Evolutionary conservation across 2,797 vertebrate species (phyloP), one percentile per base, ranked within the genome.

Genomic region (Rhynchonycteris naso): DNA sequence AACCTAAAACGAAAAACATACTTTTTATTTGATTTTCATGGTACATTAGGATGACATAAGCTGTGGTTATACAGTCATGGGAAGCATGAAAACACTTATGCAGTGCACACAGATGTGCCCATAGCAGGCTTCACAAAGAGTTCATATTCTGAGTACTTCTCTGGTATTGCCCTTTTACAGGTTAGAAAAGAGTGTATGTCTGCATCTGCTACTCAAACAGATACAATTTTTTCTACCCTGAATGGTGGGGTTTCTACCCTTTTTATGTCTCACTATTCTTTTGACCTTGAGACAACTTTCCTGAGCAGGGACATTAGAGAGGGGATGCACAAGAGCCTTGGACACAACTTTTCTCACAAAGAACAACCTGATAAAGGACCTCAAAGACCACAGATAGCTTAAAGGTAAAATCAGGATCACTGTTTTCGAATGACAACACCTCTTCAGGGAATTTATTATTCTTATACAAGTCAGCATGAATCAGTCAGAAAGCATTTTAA

Each of bases 401-500:
- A 88, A 90, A 94, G 80, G 88, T 35, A 83, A 93, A 84, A 47
- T 52, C 38, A 90, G 22, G 47, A 43, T 65, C 65, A 79, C 52
- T 16, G 2, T 83, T 85, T 74, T 81, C 85, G 78, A 59, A 75
- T 91, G n/a, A 43, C 43, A 90, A 50, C 16, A 59, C 13, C 33
- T 94, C 56, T 90, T 56, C 4, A 0, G 54, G 56, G 78, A 76
- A 69, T 66, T 86, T 74, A 68, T 72, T 94, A 80, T 75, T 65
- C 33, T 83, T 90, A 65, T 15, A 35, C 16, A 88, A 95, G 79
- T 96, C 82, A 96, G 30, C 1, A 65, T 71, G 78, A 86, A 92
- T 96, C 82, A 93, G 56, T 95, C 82, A 86, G 56, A 92, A 93
- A 95, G 54, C 33, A 90, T 79, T 84, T 90, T 72, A 87, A 86